These are phyloP conservation scores for Pan paniscus DNA, from an alignment of 2,113 vertebrate genomes.

Conservation along the genomic window DNA sequence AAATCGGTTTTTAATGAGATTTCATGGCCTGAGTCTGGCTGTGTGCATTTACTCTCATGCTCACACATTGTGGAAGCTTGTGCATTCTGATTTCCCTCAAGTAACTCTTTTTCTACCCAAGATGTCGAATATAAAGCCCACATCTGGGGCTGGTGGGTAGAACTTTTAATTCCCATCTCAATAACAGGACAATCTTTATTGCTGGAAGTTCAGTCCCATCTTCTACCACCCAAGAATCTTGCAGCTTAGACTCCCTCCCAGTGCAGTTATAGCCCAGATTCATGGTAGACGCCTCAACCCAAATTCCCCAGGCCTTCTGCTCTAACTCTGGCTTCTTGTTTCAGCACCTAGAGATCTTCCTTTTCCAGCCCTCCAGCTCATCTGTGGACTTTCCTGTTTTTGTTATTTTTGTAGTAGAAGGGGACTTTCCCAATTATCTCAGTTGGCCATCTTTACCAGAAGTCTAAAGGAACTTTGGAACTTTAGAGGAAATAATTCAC, in stretches of 20 bases:
- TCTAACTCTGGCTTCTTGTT: neutral
- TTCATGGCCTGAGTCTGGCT: neutral
- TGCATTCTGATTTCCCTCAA: neutral
- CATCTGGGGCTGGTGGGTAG: neutral
- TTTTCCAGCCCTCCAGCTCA: neutral
- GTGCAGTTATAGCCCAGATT: accelerated
- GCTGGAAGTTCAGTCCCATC: neutral
- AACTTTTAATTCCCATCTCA: neutral
- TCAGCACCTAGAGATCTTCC: neutral
- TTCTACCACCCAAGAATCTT: neutral
- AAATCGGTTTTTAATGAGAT: neutral
- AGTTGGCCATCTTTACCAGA: neutral
- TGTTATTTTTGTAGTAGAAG: neutral
- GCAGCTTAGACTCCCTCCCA: accelerated
- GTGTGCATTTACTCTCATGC: neutral
- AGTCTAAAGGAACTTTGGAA: neutral
- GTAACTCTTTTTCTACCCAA: neutral
- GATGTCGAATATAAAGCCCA: neutral
- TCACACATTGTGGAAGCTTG: neutral
- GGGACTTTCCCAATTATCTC: neutral
- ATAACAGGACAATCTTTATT: neutral
- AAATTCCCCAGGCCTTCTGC: neutral
- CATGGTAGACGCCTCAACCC: accelerated
- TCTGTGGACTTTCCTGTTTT: neutral
- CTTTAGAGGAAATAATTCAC: neutral